Percentiles rank a stretch among this genome's conserved stretches.
phyloP scores from a whole-genome alignment of 2,888 invertebrate genomes.

The Mayetiola destructor region DNA sequence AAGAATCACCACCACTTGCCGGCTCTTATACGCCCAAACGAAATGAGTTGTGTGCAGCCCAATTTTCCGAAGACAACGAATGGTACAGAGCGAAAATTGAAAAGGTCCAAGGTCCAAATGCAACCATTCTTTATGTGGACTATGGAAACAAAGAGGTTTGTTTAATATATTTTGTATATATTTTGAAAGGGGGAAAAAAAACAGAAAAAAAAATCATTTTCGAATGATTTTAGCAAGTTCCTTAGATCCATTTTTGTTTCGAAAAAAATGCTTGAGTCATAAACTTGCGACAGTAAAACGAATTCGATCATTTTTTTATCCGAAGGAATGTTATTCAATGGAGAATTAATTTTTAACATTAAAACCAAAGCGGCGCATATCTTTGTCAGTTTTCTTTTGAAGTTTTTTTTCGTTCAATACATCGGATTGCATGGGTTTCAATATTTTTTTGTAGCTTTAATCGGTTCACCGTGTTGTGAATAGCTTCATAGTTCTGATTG shows the following conservation, averaged over 20 bases:
- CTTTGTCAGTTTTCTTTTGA: background rate
- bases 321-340: slow-evolving; percentile 3
- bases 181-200: background rate
- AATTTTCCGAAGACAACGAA: slow-evolving; percentile 71
- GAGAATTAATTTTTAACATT: background rate
- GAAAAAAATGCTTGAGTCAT: slow-evolving; percentile 37
- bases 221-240: slow-evolving; percentile 28
- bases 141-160: slow-evolving; percentile 84
- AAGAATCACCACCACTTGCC: slow-evolving; percentile 67
- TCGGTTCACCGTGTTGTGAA: background rate
- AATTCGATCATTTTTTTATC: background rate
- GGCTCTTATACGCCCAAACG: slow-evolving; percentile 76
- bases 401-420: background rate
- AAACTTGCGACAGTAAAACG: slow-evolving; percentile 33
- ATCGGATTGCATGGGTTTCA: background rate
- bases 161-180: slow-evolving; percentile 17
- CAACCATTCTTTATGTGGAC: slow-evolving; percentile 79
- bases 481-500: background rate
- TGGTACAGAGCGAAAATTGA: slow-evolving; percentile 97
- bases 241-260: slow-evolving; percentile 37
- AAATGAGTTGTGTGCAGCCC: slow-evolving; percentile 81
- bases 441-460: slow-evolving; percentile 1
- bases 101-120: slow-evolving; percentile 55
- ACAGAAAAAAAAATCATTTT: background rate
- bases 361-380: slow-evolving; percentile 12